Evolutionary conservation across 2,888 invertebrate species (phyloP).

Genomic region (Sesia bembeciformis): DNA sequence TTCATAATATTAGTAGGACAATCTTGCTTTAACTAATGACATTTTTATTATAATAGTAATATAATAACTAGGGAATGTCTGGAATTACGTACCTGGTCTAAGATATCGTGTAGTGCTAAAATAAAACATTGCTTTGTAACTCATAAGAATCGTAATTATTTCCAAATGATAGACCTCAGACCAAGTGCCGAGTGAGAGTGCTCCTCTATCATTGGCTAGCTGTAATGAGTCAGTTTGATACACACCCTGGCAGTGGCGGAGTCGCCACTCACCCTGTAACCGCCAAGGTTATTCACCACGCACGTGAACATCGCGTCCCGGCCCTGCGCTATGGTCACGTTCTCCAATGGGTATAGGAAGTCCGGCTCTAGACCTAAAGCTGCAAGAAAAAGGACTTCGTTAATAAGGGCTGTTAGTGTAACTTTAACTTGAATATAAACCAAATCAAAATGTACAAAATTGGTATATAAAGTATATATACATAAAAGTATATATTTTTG

Average conservation of each 20-base stretch:
- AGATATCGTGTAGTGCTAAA: too few species aligned
- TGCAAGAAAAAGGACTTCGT: conserved; percentile 60
- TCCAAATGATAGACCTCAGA: conserved; percentile 56
- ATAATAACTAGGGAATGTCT: too few species aligned
- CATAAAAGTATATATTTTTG: too few species aligned
- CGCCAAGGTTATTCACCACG: conserved; percentile 88
- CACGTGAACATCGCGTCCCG: conserved; percentile 89
- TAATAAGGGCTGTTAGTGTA: neutral
- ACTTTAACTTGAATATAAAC: too few species aligned
- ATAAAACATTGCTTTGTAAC: too few species aligned
- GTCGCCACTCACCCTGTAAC: conserved; percentile 94
- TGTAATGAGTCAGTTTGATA: conserved; percentile 75
- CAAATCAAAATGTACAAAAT: too few species aligned
- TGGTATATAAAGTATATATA: too few species aligned
- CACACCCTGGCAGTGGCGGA: conserved; percentile 89
- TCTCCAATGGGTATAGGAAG: conserved; percentile 85
- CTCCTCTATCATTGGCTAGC: conserved; percentile 58
- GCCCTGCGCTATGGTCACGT: conserved; percentile 88
- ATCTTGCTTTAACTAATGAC: too few species aligned
- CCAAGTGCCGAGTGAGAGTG: conserved; percentile 56
- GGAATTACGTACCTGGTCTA: too few species aligned
- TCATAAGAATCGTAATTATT: too few species aligned
- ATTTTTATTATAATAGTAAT: too few species aligned
- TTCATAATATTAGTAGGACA: too few species aligned
- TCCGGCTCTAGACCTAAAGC: conserved; percentile 85